phyloP scores from a whole-genome alignment of 2,113 vertebrate genomes.

The Strix uralensis region DNA sequence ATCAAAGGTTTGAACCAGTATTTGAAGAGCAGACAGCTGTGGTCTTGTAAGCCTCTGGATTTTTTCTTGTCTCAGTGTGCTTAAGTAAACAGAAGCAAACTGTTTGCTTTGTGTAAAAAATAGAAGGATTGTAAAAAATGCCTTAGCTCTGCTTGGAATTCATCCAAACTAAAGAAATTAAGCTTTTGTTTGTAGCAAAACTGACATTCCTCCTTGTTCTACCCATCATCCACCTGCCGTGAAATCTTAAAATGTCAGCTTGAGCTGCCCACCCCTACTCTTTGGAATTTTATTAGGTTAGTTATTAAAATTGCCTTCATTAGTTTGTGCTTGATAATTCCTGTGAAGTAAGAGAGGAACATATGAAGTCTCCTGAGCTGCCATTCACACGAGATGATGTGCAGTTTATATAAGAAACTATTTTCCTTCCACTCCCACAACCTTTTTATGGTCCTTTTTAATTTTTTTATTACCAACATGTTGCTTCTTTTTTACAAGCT shows the following conservation, averaged over 20 bases:
- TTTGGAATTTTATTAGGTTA: constrained; percentile 9
- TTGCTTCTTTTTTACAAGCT: not conserved
- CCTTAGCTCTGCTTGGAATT: constrained; percentile 4
- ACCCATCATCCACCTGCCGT: not conserved
- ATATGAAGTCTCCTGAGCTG: not conserved
- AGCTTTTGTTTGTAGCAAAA: not conserved
- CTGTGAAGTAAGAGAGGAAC: not conserved
- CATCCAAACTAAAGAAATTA: constrained; percentile 42
- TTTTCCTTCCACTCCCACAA: not conserved
- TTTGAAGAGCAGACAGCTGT: constrained; percentile 50
- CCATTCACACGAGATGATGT: not conserved
- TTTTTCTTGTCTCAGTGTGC: constrained; percentile 37
- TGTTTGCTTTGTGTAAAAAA: constrained; percentile 21
- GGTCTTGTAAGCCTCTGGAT: constrained; percentile 19
- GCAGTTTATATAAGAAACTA: not conserved
- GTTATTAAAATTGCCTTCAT: constrained; percentile 20
- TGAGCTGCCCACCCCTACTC: not conserved
- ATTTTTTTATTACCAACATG: not conserved
- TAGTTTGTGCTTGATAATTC: constrained; percentile 15
- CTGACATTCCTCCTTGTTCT: not conserved
- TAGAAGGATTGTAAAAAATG: not conserved
- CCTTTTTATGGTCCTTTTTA: not conserved
- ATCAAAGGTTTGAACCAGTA: constrained; percentile 4
- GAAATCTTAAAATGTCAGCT: not conserved
- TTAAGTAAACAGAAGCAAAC: constrained; percentile 54